These are phyloP conservation scores for Serinus canaria DNA, from an alignment of 2,113 vertebrate genomes.

Conservation along the genomic window DNA sequence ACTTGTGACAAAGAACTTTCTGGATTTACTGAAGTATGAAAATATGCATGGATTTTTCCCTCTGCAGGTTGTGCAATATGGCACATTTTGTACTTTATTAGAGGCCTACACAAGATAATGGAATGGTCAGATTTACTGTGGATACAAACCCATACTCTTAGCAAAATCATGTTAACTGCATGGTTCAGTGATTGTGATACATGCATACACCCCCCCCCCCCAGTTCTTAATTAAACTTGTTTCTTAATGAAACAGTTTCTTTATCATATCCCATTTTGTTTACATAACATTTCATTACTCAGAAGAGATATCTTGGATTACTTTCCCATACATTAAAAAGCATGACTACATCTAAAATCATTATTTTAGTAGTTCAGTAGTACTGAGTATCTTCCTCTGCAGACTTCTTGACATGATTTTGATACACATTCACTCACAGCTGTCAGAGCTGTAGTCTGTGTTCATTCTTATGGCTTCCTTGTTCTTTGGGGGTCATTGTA, in stretches of 20 bases:
- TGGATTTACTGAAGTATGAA: neutral
- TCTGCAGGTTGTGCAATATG: neutral
- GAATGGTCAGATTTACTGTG: neutral
- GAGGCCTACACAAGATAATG: neutral
- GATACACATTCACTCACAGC: neutral
- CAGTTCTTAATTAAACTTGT: neutral
- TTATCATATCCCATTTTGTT: neutral
- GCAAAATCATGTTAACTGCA: neutral
- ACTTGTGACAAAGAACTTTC: neutral
- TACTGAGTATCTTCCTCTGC: neutral
- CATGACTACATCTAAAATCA: neutral
- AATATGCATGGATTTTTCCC: neutral
- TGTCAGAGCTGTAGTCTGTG: neutral
- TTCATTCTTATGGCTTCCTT: neutral
- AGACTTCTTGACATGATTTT: neutral
- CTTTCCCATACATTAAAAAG: neutral
- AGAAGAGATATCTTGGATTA: neutral
- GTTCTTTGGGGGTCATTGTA: neutral
- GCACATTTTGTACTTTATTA: neutral
- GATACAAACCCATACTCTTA: neutral
- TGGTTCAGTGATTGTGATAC: neutral
- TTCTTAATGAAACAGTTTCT: neutral
- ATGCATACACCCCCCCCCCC: neutral
- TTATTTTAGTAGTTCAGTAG: neutral
- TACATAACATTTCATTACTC: neutral